A percentile compares a stretch with the other conserved stretches of the same genome.
Conservation (phyloP, 2,888 invertebrate genomes). For the Eudemis profundana region DNA sequence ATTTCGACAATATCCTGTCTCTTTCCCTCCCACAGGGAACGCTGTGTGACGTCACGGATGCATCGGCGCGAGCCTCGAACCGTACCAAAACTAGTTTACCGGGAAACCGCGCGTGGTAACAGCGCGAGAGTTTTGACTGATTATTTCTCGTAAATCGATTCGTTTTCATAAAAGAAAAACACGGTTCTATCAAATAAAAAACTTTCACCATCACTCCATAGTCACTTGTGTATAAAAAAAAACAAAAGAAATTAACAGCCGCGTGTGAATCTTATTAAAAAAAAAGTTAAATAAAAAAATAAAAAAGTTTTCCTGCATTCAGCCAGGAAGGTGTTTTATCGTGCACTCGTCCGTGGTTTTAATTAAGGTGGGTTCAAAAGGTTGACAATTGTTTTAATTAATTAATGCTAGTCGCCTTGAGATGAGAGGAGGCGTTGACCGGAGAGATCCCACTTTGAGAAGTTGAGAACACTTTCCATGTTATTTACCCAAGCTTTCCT, state of each 20-base stretch:
- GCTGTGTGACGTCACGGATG: slow-evolving; percentile 38
- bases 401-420: slow-evolving; percentile 35
- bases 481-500: slow-evolving; percentile 51
- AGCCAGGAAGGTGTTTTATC: slow-evolving; percentile 39
- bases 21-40: slow-evolving; percentile 37
- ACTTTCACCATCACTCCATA: background rate
- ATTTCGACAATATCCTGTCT: slow-evolving; percentile 32
- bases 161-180: slow-evolving; percentile 8
- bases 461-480: slow-evolving; percentile 48
- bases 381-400: slow-evolving; percentile 22
- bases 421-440: slow-evolving; percentile 61
- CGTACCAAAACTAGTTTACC: slow-evolving; percentile 53
- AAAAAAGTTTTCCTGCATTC: slow-evolving; percentile 15
- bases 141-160: slow-evolving; percentile 18
- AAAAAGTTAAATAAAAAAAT: slow-evolving; percentile 14
- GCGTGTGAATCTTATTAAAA: background rate
- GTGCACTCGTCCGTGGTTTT: slow-evolving; percentile 21
- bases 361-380: slow-evolving; percentile 43
- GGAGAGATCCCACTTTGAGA: slow-evolving; percentile 48
- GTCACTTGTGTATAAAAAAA: background rate
- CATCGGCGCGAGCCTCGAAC: slow-evolving; percentile 38
- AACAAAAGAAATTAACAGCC: background rate
- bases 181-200: slow-evolving; percentile 13
- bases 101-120: slow-evolving; percentile 49
- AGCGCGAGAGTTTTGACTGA: slow-evolving; percentile 19